phyloP scores from a whole-genome alignment of 92 coral and sea anemone genomes.

The Palythoa grandis region DNA sequence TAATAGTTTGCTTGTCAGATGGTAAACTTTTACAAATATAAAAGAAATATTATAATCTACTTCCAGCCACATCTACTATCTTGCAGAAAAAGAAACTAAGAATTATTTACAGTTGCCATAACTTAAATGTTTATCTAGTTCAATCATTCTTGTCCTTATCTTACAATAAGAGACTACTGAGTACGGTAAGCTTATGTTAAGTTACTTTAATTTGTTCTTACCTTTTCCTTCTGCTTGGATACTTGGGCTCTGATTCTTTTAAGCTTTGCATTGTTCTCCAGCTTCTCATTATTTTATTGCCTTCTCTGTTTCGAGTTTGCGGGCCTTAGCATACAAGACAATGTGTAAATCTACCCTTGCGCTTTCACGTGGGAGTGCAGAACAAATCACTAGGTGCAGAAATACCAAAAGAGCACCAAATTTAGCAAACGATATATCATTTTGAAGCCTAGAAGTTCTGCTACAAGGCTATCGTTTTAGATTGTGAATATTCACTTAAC shows the following conservation, averaged over 20 bases:
- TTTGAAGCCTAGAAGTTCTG: not conserved
- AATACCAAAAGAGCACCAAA: not conserved
- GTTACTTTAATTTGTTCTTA: too few relatives aligned
- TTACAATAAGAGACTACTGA: too few relatives aligned
- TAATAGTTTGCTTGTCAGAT: not conserved
- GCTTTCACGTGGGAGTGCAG: not conserved
- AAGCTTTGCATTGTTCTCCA: not conserved
- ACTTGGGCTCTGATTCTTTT: too few relatives aligned
- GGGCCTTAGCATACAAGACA: not conserved
- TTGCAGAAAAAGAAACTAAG: not conserved
- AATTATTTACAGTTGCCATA: not conserved
- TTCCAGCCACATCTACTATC: not conserved
- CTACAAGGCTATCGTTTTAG: not conserved
- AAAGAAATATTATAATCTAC: not conserved
- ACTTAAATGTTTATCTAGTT: not conserved
- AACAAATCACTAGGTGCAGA: not conserved
- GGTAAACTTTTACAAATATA: not conserved
- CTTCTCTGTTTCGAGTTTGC: not conserved
- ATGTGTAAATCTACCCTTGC: not conserved
- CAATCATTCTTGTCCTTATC: not conserved
- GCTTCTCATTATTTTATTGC: not conserved
- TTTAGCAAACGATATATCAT: not conserved
- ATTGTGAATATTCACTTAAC: not conserved
- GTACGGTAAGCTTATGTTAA: too few relatives aligned
- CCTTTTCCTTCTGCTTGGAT: too few relatives aligned